phyloP scores from a whole-genome alignment of 2,797 vertebrate genomes.

The Sardinella longiceps region DNA sequence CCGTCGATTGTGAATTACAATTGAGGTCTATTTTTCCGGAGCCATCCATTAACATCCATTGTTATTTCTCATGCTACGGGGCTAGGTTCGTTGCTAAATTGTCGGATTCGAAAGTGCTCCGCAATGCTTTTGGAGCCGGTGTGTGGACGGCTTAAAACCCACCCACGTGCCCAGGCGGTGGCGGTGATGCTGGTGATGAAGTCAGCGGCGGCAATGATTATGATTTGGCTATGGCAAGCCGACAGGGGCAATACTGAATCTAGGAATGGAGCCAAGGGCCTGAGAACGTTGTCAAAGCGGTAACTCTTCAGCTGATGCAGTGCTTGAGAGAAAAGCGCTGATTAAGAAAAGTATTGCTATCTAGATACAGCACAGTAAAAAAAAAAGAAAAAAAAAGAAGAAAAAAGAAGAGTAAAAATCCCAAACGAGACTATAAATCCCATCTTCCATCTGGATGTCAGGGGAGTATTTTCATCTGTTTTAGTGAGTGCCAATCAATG shows the following conservation, averaged over 20 bases:
- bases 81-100: too few relatives aligned
- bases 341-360: background rate
- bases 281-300: background rate
- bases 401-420: too few relatives aligned
- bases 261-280: background rate
- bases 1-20: too few relatives aligned
- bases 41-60: too few relatives aligned
- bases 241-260: background rate
- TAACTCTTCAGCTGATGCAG: background rate
- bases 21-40: too few relatives aligned
- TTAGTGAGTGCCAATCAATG: background rate
- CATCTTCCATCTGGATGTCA: background rate
- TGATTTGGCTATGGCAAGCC: background rate
- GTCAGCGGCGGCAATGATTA: too few relatives aligned
- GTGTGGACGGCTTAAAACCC: background rate
- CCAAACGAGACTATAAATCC: background rate
- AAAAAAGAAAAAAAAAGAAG: too few relatives aligned
- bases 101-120: too few relatives aligned
- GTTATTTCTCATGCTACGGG: too few relatives aligned
- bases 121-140: too few relatives aligned
- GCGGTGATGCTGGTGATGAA: background rate
- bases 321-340: background rate
- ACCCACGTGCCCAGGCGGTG: background rate
- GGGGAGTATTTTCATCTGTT: background rate
- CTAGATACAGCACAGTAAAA: background rate